Conservation (phyloP, 1,140 invertebrate genomes). For the Heliconius eleuchia region DNA sequence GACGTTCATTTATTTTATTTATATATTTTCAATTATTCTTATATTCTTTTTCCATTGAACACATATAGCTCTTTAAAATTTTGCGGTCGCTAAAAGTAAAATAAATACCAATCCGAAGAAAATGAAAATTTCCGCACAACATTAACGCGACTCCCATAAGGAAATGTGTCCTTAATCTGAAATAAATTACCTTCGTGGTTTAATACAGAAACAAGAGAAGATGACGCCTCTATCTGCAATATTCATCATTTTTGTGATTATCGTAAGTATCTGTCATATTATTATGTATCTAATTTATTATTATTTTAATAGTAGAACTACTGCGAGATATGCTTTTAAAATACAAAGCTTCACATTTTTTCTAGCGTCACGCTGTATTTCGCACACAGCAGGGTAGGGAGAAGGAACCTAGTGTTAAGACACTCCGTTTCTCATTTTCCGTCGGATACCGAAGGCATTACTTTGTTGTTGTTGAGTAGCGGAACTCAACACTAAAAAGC, state of each 20-base stretch:
- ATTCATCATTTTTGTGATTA: slow-evolving; percentile 37
- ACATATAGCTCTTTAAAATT: not conserved
- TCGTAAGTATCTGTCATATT: slow-evolving; percentile 33
- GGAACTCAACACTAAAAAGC: too few relatives aligned
- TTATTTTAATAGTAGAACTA: too few relatives aligned
- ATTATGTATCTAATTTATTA: not conserved
- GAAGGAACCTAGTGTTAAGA: too few relatives aligned
- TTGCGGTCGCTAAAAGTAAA: not conserved
- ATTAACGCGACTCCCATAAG: slow-evolving; percentile 1
- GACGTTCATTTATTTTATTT: too few relatives aligned
- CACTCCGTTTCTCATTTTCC: too few relatives aligned
- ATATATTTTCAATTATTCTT: not conserved
- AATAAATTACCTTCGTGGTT: slow-evolving; percentile 39
- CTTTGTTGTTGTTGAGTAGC: too few relatives aligned
- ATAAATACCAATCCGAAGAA: not conserved
- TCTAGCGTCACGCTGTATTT: too few relatives aligned
- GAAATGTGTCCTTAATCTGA: slow-evolving; percentile 36
- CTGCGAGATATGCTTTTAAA: too few relatives aligned
- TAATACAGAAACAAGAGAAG: slow-evolving; percentile 39
- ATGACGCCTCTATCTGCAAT: slow-evolving; percentile 29
- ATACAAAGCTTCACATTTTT: too few relatives aligned
- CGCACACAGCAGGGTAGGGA: too few relatives aligned
- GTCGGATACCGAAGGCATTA: too few relatives aligned
- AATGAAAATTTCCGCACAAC: not conserved
- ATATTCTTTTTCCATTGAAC: not conserved